Evolutionary conservation across 2,797 vertebrate species (phyloP).

Genomic region (Muscicapa comitata): DNA sequence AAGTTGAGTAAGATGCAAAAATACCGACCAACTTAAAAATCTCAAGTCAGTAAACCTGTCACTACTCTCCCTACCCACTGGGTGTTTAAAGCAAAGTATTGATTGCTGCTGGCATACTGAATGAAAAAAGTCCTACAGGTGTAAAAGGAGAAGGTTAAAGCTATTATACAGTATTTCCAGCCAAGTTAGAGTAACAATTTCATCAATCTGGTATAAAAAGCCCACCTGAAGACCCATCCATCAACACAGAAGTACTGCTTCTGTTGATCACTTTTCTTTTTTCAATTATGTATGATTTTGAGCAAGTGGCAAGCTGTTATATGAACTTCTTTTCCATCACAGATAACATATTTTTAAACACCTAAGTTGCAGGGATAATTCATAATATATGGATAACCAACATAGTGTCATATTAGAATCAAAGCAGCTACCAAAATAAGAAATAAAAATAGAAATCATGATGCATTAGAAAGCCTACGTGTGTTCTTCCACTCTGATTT

Average conservation of each 20-base stretch:
- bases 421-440: background rate
- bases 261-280: background rate
- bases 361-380: background rate
- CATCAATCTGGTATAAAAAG: background rate
- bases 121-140: background rate
- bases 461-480: background rate
- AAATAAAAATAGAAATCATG: background rate
- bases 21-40: background rate
- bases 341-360: background rate
- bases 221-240: background rate
- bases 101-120: background rate
- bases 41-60: background rate
- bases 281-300: background rate
- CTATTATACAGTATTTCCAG: background rate
- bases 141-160: background rate
- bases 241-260: background rate
- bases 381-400: background rate
- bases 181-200: background rate
- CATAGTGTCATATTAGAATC: background rate
- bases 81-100: background rate
- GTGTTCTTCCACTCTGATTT: background rate
- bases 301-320: background rate
- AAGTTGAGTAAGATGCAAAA: background rate
- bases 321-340: background rate
- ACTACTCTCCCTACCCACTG: fast-evolving